Conservation (phyloP, 1,140 invertebrate species). For the Cotesia chilonis region DNA sequence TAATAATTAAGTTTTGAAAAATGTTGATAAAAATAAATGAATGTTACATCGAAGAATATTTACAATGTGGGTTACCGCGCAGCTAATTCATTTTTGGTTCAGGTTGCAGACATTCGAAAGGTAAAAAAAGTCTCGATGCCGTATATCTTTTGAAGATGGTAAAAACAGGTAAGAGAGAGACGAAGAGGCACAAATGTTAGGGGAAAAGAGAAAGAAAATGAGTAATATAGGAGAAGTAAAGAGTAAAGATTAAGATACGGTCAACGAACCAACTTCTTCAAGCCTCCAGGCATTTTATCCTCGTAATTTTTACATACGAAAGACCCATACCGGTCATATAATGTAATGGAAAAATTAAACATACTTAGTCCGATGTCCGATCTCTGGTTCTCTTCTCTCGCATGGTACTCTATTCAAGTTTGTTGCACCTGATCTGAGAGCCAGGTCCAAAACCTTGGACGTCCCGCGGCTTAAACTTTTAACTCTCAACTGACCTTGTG, state of each 20-base stretch:
- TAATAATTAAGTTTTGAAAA: too few relatives aligned
- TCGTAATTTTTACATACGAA: slow-evolving; percentile 40
- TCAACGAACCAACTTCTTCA: slow-evolving; percentile 46
- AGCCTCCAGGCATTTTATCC: slow-evolving; percentile 15
- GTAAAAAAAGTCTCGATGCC: not conserved
- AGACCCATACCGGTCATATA: slow-evolving; percentile 1
- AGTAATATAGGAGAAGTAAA: slow-evolving; percentile 1
- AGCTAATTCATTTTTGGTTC: slow-evolving; percentile 22
- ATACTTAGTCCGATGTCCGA: not conserved
- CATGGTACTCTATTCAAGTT: not conserved
- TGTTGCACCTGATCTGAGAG: too few relatives aligned
- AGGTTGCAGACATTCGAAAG: slow-evolving; percentile 14
- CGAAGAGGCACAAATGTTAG: not conserved
- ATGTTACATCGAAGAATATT: not conserved
- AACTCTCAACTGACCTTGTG: slow-evolving; percentile 8
- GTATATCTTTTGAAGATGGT: slow-evolving; percentile 1
- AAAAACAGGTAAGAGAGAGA: slow-evolving; percentile 4
- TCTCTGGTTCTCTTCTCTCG: not conserved
- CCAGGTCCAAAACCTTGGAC: not conserved
- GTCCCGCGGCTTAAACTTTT: too few relatives aligned
- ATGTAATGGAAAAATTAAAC: slow-evolving; percentile 5
- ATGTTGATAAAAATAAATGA: not conserved
- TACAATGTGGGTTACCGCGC: slow-evolving; percentile 27
- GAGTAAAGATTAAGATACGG: slow-evolving; percentile 42
- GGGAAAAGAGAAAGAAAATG: not conserved